Percentiles rank a stretch among this genome's conserved stretches.
These are phyloP conservation scores for Aphidoletes aphidimyza DNA, from an alignment of 2,888 invertebrate genomes.

Conservation along the genomic window DNA sequence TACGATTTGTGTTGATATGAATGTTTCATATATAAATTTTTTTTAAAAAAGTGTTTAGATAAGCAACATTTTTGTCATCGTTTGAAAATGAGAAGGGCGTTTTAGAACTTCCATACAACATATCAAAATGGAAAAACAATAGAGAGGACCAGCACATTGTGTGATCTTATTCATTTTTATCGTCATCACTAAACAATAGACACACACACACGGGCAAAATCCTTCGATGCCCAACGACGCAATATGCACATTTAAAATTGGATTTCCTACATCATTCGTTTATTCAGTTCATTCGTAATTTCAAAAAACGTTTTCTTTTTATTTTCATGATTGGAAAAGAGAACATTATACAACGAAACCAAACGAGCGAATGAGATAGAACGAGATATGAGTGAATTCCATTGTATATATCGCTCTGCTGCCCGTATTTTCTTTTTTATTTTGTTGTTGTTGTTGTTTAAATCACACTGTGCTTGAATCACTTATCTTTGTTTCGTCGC, in stretches of 20 bases:
- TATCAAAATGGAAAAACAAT: background rate
- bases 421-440: background rate
- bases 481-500: constrained; percentile 16
- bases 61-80: background rate
- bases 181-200: background rate
- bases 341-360: background rate
- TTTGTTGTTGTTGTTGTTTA: background rate
- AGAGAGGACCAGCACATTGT: no score
- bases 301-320: no score
- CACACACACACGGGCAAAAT: background rate
- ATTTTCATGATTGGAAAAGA: background rate
- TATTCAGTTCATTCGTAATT: background rate
- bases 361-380: background rate
- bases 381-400: background rate
- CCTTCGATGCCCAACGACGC: constrained; percentile 8
- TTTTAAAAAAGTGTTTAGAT: background rate
- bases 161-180: no score
- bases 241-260: constrained; percentile 10
- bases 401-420: background rate
- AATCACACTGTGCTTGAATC: constrained; percentile 20
- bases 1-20: background rate
- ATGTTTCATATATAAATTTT: background rate
- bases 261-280: background rate
- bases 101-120: background rate
- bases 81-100: background rate